Conservation (phyloP, 2,113 vertebrate genomes). For the Recurvirostra avosetta region DNA sequence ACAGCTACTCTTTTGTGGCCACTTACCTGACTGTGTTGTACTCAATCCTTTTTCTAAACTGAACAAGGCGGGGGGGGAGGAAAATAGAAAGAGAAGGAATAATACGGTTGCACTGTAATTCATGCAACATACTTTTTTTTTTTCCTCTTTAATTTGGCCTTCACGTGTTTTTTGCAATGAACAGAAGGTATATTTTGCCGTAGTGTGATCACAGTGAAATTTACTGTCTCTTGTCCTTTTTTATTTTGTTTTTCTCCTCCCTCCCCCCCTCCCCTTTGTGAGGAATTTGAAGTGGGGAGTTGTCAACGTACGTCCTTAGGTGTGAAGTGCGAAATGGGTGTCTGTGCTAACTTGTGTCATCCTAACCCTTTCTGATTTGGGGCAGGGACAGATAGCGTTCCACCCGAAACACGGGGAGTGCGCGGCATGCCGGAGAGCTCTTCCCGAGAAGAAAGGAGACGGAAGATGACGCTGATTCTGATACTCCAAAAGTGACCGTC, state of each 20-base stretch:
- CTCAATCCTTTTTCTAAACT: conserved; percentile 77
- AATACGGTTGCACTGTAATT: conserved; percentile 85
- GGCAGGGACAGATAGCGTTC: conserved; percentile 57
- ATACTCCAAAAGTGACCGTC: conserved; percentile 12
- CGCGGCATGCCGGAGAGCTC: rapidly evolving
- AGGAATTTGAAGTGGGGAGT: conserved; percentile 48
- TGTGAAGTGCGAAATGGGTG: conserved; percentile 64
- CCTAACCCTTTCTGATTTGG: conserved; percentile 57
- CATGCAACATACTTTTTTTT: conserved; percentile 80
- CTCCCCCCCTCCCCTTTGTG: conserved; percentile 26
- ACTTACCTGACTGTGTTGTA: conserved; percentile 85
- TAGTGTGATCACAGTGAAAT: conserved; percentile 82
- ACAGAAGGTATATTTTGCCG: conserved; percentile 76
- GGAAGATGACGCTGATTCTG: neutral
- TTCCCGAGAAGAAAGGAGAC: neutral
- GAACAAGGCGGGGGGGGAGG: conserved; percentile 61
- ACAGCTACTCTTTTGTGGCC: conserved; percentile 94
- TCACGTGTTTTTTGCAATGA: conserved; percentile 80
- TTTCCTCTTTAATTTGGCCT: conserved; percentile 78
- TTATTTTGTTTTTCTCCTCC: neutral
- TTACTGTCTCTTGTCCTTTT: conserved; percentile 76
- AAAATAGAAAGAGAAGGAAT: conserved; percentile 63
- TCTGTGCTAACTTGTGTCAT: conserved; percentile 70
- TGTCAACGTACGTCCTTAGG: conserved; percentile 41
- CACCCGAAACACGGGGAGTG: neutral